Evolutionary conservation across 2,888 invertebrate species (phyloP).

Genomic region (Folsomia candida): DNA sequence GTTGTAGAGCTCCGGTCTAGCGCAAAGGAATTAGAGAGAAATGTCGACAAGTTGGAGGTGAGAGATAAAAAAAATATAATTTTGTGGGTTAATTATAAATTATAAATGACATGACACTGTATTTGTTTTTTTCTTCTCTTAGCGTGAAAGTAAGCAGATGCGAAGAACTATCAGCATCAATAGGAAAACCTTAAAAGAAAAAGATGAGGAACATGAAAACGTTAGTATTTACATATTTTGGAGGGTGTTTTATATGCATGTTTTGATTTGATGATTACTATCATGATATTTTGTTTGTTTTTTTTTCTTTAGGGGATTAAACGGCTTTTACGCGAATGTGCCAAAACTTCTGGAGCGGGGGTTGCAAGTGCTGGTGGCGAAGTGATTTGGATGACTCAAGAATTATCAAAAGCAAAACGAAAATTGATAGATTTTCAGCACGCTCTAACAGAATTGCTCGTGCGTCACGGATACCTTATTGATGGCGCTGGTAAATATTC

Average conservation of each 20-base stretch:
- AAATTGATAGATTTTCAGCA: conserved; percentile 41
- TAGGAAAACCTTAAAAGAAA: conserved; percentile 3
- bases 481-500: conserved; percentile 35
- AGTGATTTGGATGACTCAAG: conserved; percentile 11
- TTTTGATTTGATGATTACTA: not conserved
- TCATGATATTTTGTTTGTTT: not conserved
- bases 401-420: conserved; percentile 29
- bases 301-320: conserved; percentile 28
- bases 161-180: conserved; percentile 18
- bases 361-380: conserved; percentile 17
- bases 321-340: conserved; percentile 19
- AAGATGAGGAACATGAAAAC: conserved; percentile 14
- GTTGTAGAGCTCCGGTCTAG: conserved; percentile 76
- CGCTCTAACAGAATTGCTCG: conserved; percentile 43
- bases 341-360: conserved; percentile 32
- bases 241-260: not conserved
- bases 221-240: conserved; percentile 16
- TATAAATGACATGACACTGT: not conserved
- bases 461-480: conserved; percentile 44
- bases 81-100: not conserved
- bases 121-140: conserved; percentile 2
- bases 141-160: conserved; percentile 24
- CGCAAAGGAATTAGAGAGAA: conserved; percentile 72
- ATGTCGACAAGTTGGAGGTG: conserved; percentile 59
- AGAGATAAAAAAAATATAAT: not conserved